Base-by-base conservation (phyloP, 2,113 vertebrate genomes). In the Hippocampus zosterae region DNA sequence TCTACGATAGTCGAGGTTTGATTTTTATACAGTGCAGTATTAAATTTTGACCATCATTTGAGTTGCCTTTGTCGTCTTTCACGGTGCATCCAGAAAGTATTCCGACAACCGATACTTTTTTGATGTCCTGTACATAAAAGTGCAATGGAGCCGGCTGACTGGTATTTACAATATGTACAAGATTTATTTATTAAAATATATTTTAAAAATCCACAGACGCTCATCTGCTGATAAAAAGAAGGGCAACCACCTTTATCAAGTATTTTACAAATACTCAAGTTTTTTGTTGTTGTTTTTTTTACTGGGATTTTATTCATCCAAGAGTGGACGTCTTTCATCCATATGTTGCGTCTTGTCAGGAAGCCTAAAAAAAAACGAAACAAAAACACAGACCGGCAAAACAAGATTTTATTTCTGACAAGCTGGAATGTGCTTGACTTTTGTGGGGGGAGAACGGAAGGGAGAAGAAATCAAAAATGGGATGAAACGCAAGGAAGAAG, bases 311-410 rank as follows among this genome's bases (percentile, higher is more conserved):
- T 63, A 77, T 18, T 68, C 77, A 3, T 37, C 65, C 76, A 89
- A 74, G 8, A 89, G 81, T 44, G 76, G 81, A 4, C 76, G 69
- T 18, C 1, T 71, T 69, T 89, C 88, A 46, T 81, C 72, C 7
- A 27, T 25, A 4, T 13, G 66, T n/a, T n/a, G 15, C 13, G 13
- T 19, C 27, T 63, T 56, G 57, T 70, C 72, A 55, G 0, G 46
- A 68, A 10, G 0, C 0, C 88, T 89, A 8, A 5, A 78, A 75
- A 25, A 7, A 21, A 74, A 69, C 72, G 2, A 0, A 67, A 1
- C 56, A 53, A 53, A 72, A 21, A 9, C 2, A 66, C 11, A 13
- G 10, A 37, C 33, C 33, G 5, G 33, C 33, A 37, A 15, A 8
- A 8, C 16, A 10, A 19, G 7, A 3, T 23, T 56, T 56, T 19